Conservation (phyloP, 2,113 vertebrate species). For the Anthoscopus minutus region DNA sequence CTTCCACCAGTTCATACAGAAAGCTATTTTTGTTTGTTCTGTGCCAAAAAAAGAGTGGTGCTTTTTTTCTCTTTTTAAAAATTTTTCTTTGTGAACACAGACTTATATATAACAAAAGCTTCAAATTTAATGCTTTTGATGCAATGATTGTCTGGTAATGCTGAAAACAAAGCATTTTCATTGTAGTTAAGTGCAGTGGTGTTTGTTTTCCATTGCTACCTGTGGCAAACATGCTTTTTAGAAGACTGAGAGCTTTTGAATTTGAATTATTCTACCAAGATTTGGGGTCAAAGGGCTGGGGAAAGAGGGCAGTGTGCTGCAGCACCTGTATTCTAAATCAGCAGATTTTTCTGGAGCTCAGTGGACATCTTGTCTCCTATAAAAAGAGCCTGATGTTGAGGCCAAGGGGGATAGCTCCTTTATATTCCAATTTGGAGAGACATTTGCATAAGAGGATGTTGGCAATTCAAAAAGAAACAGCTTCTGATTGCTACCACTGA, state of each 20-base stretch:
- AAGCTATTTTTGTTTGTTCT: background rate
- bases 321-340: background rate
- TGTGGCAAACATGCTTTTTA: background rate
- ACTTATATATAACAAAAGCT: background rate
- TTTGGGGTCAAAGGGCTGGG: background rate
- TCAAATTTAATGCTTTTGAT: background rate
- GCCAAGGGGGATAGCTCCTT: background rate
- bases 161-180: background rate
- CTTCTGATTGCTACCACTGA: background rate
- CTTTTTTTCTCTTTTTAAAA: fast-evolving
- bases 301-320: background rate
- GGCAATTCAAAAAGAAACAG: background rate
- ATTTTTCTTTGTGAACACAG: background rate
- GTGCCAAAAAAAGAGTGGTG: background rate
- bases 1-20: background rate
- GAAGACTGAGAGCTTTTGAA: background rate
- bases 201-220: background rate
- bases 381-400: background rate
- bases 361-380: fast-evolving
- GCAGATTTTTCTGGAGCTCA: background rate
- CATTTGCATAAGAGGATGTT: background rate
- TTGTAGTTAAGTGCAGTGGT: background rate
- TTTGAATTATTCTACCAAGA: background rate
- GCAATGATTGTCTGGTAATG: background rate
- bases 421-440: background rate